phyloP scores from a whole-genome alignment of 2,113 vertebrate genomes.

The Lepisosteus oculatus region DNA sequence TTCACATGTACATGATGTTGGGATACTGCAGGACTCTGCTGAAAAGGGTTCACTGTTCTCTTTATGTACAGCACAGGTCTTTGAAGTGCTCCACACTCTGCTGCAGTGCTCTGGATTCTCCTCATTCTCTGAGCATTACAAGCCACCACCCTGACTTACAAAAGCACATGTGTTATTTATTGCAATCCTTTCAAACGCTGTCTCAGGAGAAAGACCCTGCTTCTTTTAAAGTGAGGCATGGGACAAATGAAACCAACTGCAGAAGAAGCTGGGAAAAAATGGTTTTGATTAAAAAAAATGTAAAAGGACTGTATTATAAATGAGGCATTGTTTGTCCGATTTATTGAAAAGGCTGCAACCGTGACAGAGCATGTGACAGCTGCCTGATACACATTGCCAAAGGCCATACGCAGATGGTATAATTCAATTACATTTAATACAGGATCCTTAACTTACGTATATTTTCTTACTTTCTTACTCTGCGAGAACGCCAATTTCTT shows the following conservation, averaged over 20 bases:
- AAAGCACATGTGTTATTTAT: constrained; percentile 5
- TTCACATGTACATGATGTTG: too few species aligned
- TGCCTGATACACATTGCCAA: constrained; percentile 24
- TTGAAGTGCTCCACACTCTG: not conserved
- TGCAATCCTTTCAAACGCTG: not conserved
- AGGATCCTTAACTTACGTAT: constrained; percentile 25
- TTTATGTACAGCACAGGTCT: not conserved
- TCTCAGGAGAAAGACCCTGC: not conserved
- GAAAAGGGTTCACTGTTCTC: not conserved
- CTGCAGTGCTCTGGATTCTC: not conserved
- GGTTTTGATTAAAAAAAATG: not conserved
- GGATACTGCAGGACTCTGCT: not conserved
- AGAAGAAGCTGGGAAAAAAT: not conserved
- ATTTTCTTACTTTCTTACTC: constrained; percentile 28
- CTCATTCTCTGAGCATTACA: not conserved
- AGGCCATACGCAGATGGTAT: constrained; percentile 29
- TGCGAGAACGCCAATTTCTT: too few species aligned
- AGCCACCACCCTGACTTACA: not conserved
- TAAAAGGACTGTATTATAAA: not conserved
- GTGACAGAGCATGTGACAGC: constrained; percentile 22
- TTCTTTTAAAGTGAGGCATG: not conserved
- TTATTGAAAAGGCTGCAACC: constrained; percentile 1
- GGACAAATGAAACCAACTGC: not conserved
- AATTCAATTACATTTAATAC: constrained; percentile 44
- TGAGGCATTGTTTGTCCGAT: not conserved